Evolutionary conservation across 2,888 invertebrate genomes (phyloP).

Genomic region (Liposcelis brunnea): DNA sequence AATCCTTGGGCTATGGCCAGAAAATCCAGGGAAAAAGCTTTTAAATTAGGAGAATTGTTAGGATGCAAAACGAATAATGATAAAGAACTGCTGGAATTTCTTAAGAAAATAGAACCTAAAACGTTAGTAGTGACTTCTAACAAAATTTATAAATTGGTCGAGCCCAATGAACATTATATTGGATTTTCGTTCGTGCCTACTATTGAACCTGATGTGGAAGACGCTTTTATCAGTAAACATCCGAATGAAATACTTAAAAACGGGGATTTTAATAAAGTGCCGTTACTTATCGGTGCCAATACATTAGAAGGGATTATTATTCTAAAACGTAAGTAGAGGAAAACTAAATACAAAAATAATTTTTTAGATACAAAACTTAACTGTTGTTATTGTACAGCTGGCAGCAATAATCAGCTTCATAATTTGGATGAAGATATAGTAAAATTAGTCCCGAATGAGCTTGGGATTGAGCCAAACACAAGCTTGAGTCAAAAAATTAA

Average conservation of each 20-base stretch:
- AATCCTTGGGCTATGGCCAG: slow-evolving; percentile 1
- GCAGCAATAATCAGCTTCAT: too few relatives aligned
- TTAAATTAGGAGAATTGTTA: slow-evolving; percentile 15
- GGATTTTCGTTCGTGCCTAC: slow-evolving; percentile 43
- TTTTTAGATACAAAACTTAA: too few relatives aligned
- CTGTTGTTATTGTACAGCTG: too few relatives aligned
- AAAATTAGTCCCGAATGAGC: too few relatives aligned
- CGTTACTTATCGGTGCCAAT: slow-evolving; percentile 53
- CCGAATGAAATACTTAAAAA: slow-evolving; percentile 42
- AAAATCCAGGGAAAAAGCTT: neutral
- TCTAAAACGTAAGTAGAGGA: slow-evolving; percentile 31
- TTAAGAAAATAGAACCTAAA: neutral
- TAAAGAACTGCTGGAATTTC: neutral
- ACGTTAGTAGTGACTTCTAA: slow-evolving; percentile 21
- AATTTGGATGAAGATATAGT: too few relatives aligned
- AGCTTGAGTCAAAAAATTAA: too few relatives aligned
- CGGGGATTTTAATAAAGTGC: slow-evolving; percentile 37
- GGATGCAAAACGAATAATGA: slow-evolving; percentile 11
- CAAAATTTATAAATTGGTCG: slow-evolving; percentile 28
- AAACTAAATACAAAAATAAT: neutral
- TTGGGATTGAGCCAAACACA: too few relatives aligned
- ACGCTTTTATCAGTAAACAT: slow-evolving; percentile 39
- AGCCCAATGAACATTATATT: slow-evolving; percentile 39
- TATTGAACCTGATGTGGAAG: slow-evolving; percentile 51
- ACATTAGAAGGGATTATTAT: slow-evolving; percentile 52